These are phyloP conservation scores for Gorsachius goisagi DNA, from an alignment of 2,113 vertebrate species.

Conservation along the genomic window DNA sequence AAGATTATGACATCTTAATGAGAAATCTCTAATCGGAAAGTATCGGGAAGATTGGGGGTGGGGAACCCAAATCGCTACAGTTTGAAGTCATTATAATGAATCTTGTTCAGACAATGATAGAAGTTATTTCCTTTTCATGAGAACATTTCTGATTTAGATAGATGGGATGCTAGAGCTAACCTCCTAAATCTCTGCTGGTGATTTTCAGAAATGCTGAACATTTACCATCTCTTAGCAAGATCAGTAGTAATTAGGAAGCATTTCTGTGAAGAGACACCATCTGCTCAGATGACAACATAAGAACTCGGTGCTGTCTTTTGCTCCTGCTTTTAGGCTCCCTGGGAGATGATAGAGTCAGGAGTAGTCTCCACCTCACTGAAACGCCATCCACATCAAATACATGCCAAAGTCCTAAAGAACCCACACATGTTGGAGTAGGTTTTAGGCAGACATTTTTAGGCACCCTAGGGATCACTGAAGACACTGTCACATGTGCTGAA, in stretches of 20 bases:
- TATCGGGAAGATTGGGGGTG: neutral
- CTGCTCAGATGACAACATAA: neutral
- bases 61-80: neutral
- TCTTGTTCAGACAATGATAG: neutral
- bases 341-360: neutral
- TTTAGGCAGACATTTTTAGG: neutral
- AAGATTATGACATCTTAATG: neutral
- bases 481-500: neutral
- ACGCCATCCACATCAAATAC: neutral
- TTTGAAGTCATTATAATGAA: neutral
- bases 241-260: neutral
- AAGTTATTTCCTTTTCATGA: neutral
- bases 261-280: neutral
- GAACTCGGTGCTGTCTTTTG: neutral
- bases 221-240: neutral
- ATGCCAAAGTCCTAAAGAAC: neutral
- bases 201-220: neutral
- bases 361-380: neutral
- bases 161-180: neutral
- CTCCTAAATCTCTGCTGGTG: neutral
- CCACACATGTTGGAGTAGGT: neutral
- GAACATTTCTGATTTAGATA: neutral
- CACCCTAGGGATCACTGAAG: neutral
- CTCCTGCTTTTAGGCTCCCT: neutral
- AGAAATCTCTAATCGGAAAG: neutral